Conservation (phyloP, 2,797 vertebrate genomes). For the Discoglossus pictus region DNA sequence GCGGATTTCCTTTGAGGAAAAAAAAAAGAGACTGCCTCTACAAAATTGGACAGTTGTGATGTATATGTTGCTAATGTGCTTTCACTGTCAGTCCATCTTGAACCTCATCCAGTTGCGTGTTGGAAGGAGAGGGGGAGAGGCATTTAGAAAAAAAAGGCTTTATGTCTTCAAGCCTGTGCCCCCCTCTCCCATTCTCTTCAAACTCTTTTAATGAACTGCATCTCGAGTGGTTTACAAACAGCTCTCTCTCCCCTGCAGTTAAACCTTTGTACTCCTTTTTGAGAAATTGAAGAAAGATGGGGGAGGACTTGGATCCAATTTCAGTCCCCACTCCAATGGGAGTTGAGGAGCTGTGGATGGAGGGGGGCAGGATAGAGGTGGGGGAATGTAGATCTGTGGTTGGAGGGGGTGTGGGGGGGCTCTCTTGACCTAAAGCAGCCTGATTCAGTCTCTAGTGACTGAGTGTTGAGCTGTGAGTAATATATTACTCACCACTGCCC, state of each 20-base stretch:
- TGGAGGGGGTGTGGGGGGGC: constrained; percentile 5
- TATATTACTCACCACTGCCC: constrained; percentile 18
- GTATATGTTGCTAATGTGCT: neutral
- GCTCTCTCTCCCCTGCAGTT: constrained; percentile 43
- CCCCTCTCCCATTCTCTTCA: neutral
- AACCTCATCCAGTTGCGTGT: neutral
- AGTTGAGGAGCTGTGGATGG: constrained; percentile 22
- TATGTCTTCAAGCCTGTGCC: constrained; percentile 7
- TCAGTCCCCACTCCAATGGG: constrained; percentile 36
- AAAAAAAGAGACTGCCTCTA: no score
- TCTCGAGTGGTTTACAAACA: constrained; percentile 48
- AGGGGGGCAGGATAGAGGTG: no score
- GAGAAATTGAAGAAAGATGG: constrained; percentile 18
- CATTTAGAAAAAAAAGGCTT: neutral
- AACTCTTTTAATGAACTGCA: constrained; percentile 43
- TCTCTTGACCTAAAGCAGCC: constrained; percentile 42
- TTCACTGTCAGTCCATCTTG: neutral
- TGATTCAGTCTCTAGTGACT: constrained; percentile 35
- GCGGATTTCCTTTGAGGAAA: no score
- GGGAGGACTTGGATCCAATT: constrained; percentile 35
- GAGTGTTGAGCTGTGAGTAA: constrained; percentile 45
- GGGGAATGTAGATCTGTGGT: no score
- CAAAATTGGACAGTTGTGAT: no score
- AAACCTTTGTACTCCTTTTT: constrained; percentile 43
- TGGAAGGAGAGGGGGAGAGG: constrained; percentile 21